A percentile compares a stretch with the other conserved stretches of the same genome.
These are phyloP conservation scores for Anthonomus grandis DNA, from an alignment of 1,140 invertebrate species.

Conservation along the genomic window DNA sequence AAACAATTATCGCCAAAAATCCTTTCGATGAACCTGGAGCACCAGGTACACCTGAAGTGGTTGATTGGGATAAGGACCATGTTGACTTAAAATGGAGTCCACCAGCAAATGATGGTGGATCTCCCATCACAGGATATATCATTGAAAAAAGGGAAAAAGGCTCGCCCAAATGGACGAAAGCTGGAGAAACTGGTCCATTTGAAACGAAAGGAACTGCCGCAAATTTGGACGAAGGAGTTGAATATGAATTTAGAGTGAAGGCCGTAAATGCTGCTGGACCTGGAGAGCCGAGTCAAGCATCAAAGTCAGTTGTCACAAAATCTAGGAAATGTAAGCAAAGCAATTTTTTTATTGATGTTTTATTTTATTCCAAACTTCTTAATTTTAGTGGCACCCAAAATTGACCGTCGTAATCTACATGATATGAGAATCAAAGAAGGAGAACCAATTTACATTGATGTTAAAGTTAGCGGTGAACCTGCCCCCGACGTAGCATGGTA, in stretches of 20 bases:
- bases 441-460: constrained; percentile 78
- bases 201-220: constrained; percentile 77
- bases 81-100: constrained; percentile 90
- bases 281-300: constrained; percentile 72
- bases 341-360: constrained; percentile 23
- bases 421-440: constrained; percentile 77
- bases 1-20: constrained; percentile 94
- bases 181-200: constrained; percentile 69
- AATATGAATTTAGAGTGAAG: constrained; percentile 84
- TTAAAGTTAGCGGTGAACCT: constrained; percentile 82
- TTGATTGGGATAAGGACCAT: constrained; percentile 93
- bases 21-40: constrained; percentile 93
- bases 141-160: constrained; percentile 93
- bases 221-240: constrained; percentile 78
- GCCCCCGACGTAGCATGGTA: constrained; percentile 76
- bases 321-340: constrained; percentile 76
- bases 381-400: constrained; percentile 82
- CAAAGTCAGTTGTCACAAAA: constrained; percentile 74
- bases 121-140: constrained; percentile 89
- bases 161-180: constrained; percentile 81
- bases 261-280: constrained; percentile 77
- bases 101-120: constrained; percentile 84
- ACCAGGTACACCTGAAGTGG: constrained; percentile 81
- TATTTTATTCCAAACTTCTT: neutral
- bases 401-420: constrained; percentile 77